Evolutionary conservation across 2,113 vertebrate species (phyloP).

Genomic region (Protomyctophum bolini): DNA sequence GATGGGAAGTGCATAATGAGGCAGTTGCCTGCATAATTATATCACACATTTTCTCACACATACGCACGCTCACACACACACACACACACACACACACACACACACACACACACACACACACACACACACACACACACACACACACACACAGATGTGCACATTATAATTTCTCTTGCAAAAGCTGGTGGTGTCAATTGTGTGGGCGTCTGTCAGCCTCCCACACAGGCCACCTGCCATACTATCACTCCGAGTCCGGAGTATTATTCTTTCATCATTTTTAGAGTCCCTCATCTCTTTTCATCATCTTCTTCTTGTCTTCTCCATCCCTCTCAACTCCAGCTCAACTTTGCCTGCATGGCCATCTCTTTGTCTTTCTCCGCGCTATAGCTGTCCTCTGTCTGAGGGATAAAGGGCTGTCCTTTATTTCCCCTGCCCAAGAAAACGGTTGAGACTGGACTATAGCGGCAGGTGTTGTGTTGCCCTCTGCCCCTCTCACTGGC

Average conservation of each 20-base stretch:
- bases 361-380: not conserved
- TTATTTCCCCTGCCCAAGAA: slow-evolving; percentile 37
- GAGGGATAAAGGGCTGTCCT: slow-evolving; percentile 47
- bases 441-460: not conserved
- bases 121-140: no score
- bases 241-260: no score
- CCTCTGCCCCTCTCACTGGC: slow-evolving; percentile 10
- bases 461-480: slow-evolving; percentile 37
- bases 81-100: no score
- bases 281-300: slow-evolving; percentile 17
- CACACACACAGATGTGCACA: no score
- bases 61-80: not conserved
- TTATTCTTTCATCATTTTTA: not conserved
- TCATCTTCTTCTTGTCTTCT: not conserved
- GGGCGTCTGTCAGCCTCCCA: no score
- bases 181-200: no score
- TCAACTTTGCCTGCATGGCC: slow-evolving; percentile 19
- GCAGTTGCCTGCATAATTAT: slow-evolving; percentile 13
- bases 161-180: no score
- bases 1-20: slow-evolving; percentile 52
- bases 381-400: not conserved
- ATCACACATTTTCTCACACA: not conserved
- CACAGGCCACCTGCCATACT: no score
- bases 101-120: no score
- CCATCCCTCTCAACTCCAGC: slow-evolving; percentile 13